phyloP scores from a whole-genome alignment of 2,888 invertebrate genomes.

The Quadriops clusia region DNA sequence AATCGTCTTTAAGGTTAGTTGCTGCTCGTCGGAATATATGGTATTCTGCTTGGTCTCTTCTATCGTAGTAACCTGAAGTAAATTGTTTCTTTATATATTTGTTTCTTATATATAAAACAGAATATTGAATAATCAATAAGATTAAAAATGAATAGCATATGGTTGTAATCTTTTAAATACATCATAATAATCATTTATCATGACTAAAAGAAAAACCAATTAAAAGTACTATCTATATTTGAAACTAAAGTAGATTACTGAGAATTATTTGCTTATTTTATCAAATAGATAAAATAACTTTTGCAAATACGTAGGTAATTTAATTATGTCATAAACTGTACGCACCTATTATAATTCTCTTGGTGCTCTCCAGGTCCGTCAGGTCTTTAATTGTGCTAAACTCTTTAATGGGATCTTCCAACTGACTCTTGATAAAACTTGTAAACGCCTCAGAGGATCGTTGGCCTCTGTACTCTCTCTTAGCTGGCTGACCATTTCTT shows the following conservation, averaged over 20 bases:
- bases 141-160: neutral
- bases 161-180: slow-evolving; percentile 1
- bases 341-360: slow-evolving; percentile 71
- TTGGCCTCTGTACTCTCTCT: slow-evolving; percentile 80
- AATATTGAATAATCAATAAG: no score
- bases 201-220: no score
- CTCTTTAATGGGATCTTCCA: slow-evolving; percentile 75
- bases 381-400: slow-evolving; percentile 63
- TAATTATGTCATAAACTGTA: no score
- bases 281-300: no score
- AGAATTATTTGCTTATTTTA: no score
- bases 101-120: neutral
- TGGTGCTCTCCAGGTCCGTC: slow-evolving; percentile 61
- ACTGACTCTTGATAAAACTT: slow-evolving; percentile 77
- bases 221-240: no score
- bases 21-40: slow-evolving; percentile 70
- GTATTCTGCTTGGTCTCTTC: slow-evolving; percentile 69
- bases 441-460: slow-evolving; percentile 85
- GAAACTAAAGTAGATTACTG: no score
- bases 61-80: slow-evolving; percentile 58
- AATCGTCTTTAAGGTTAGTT: slow-evolving; percentile 86
- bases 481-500: slow-evolving; percentile 79
- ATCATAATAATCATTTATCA: no score
- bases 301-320: no score
- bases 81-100: slow-evolving; percentile 4